These are phyloP conservation scores for Sinodicranocentrus sp. DNA, from an alignment of 2,888 invertebrate genomes.

Conservation along the genomic window DNA sequence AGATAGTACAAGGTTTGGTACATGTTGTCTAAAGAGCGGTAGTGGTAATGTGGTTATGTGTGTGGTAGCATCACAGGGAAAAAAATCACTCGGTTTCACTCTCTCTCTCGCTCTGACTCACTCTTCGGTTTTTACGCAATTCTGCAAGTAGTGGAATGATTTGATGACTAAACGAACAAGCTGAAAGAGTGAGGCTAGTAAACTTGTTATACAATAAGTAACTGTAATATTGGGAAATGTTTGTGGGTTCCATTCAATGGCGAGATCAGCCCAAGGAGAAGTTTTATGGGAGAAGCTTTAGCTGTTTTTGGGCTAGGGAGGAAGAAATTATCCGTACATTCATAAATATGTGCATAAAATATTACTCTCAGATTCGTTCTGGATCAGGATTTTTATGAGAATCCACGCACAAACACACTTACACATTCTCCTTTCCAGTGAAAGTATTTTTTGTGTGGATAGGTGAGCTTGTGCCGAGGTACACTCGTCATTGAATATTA, in stretches of 20 bases:
- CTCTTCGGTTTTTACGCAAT: not conserved
- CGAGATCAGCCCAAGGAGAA: not conserved
- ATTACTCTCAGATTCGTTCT: slow-evolving; percentile 13
- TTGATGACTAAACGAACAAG: not conserved
- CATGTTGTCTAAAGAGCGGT: no score
- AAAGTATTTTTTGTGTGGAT: no score
- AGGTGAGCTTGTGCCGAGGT: no score
- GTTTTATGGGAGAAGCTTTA: not conserved
- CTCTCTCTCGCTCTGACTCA: not conserved
- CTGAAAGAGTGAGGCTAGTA: no score
- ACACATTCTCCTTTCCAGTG: no score
- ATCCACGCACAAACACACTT: not conserved
- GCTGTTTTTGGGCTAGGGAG: no score
- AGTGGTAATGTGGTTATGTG: no score
- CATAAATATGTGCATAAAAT: slow-evolving; percentile 22
- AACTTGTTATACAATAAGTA: no score
- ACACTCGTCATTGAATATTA: no score
- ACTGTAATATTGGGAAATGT: no score
- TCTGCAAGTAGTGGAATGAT: not conserved
- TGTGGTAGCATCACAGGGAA: not conserved
- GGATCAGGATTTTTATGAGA: slow-evolving; percentile 21
- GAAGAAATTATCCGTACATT: not conserved
- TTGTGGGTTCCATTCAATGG: no score
- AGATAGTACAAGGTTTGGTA: no score
- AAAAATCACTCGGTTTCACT: slow-evolving; percentile 35